Conservation (phyloP, 2,888 invertebrate genomes). For the Agriopis aurantiaria region DNA sequence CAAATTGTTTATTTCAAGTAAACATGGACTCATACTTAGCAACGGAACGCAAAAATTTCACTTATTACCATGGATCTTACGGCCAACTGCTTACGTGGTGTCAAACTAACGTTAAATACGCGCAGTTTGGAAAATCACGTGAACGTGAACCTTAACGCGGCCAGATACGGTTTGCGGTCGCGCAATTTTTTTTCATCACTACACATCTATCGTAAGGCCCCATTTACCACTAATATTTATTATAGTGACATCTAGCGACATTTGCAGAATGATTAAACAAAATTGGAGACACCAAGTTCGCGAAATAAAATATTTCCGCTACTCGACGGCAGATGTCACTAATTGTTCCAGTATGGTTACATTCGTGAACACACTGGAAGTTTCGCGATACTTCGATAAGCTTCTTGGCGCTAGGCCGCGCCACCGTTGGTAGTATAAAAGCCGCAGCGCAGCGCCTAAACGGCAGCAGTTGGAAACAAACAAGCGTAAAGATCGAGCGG, state of each 20-base stretch:
- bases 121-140: too few relatives aligned
- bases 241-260: slow-evolving; percentile 21
- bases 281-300: background rate
- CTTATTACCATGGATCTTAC: too few relatives aligned
- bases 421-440: slow-evolving; percentile 64
- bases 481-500: slow-evolving; percentile 18
- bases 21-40: too few relatives aligned
- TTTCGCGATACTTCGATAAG: slow-evolving; percentile 56
- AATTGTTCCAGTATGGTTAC: background rate
- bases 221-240: too few relatives aligned
- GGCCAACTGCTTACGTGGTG: too few relatives aligned
- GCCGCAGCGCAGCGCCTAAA: slow-evolving; percentile 37
- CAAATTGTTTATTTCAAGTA: too few relatives aligned
- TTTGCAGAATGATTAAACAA: background rate
- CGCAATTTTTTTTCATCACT: too few relatives aligned
- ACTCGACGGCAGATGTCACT: slow-evolving; percentile 59
- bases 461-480: slow-evolving; percentile 47
- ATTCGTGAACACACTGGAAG: slow-evolving; percentile 52
- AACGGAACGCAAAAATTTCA: too few relatives aligned
- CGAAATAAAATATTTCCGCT: background rate
- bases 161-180: too few relatives aligned
- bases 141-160: too few relatives aligned
- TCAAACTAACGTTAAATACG: too few relatives aligned
- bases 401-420: slow-evolving; percentile 69
- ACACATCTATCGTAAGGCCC: too few relatives aligned